Base-by-base conservation (phyloP, 2,797 vertebrate species). In the Chaetodon trifasciatus region DNA sequence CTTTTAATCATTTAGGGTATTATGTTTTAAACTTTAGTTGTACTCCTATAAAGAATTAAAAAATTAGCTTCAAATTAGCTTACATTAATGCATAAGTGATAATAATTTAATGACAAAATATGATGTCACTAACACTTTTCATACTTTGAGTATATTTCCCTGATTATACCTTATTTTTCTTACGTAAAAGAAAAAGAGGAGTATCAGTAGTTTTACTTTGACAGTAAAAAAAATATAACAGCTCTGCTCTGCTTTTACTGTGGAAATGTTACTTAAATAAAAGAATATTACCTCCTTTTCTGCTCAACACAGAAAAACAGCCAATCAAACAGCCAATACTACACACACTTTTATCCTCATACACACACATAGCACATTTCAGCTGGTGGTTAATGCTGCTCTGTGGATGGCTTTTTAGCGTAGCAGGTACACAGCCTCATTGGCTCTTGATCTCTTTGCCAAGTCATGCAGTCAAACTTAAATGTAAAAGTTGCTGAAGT, bases 291-390 rank as follows among this genome's bases (percentile, higher is more conserved):
- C 28, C 28, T 32, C 28, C 28, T 3, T 32, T 32, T 32, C 28
- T 32, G 28, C 28, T 32, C 28, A 32, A 32, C 28, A 32, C 28
- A 32, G 28, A 32, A 32, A 4, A 32, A 32, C 28, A 39, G 12
- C 23, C 57, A 24, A 76, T 64, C 24, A 79, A 56, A 77, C 65
- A 60, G 19, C 53, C 61, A 40, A 24, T 23, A 42, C 42, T 32
- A 32, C 28, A 32, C 28, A 4, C 37, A n/a, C 24, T 56, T 67
- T 77, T 39, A 86, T 72, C 65, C 46, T 8, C 24, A 16, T 40
- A 64, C 69, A 72, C 77, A 66, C 67, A 56, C 24, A 16, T 44
- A 40, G 69, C 53, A 52, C 73, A 37, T 19, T 70, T 69, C 70
- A 80, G 60, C 49, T 11, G 63, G 69, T 13, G 39, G 49, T 67